phyloP scores from a whole-genome alignment of 2,113 vertebrate species.

The Percopsis transmontana region DNA sequence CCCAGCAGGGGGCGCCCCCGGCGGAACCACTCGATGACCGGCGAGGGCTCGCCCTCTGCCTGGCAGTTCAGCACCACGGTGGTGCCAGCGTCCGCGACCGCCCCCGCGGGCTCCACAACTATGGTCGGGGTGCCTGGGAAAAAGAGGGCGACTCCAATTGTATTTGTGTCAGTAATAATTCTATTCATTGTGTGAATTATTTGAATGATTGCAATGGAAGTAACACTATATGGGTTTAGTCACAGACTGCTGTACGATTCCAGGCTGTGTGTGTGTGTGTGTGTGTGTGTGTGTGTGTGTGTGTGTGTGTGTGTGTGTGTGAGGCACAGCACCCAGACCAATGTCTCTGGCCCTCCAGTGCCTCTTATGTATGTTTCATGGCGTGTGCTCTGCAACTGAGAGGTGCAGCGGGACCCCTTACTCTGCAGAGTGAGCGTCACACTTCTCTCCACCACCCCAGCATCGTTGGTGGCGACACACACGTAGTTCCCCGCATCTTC shows the following conservation, averaged over 20 bases:
- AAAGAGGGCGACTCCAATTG: background rate
- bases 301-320: too few relatives aligned
- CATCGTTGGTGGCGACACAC: constrained; percentile 94
- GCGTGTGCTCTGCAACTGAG: background rate
- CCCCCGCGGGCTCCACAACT: constrained; percentile 82
- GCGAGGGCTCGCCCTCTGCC: constrained; percentile 86
- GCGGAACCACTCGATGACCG: constrained; percentile 84
- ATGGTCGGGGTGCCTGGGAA: constrained; percentile 85
- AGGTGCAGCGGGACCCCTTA: constrained; percentile 67
- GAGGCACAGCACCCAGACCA: too few relatives aligned
- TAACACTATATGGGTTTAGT: too few relatives aligned
- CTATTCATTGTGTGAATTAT: too few relatives aligned
- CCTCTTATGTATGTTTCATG: background rate
- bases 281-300: too few relatives aligned
- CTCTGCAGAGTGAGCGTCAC: constrained; percentile 89
- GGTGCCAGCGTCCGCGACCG: constrained; percentile 80
- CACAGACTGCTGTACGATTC: too few relatives aligned
- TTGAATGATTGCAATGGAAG: too few relatives aligned
- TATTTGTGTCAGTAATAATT: too few relatives aligned
- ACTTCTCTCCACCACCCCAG: constrained; percentile 86
- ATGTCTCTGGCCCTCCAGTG: too few relatives aligned
- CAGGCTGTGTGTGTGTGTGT: too few relatives aligned
- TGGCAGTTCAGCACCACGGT: constrained; percentile 86
- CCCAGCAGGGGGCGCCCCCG: constrained; percentile 77
- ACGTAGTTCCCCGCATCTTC: constrained; percentile 94